phyloP scores from a whole-genome alignment of 2,797 vertebrate species.

The Simalia tracyae region DNA sequence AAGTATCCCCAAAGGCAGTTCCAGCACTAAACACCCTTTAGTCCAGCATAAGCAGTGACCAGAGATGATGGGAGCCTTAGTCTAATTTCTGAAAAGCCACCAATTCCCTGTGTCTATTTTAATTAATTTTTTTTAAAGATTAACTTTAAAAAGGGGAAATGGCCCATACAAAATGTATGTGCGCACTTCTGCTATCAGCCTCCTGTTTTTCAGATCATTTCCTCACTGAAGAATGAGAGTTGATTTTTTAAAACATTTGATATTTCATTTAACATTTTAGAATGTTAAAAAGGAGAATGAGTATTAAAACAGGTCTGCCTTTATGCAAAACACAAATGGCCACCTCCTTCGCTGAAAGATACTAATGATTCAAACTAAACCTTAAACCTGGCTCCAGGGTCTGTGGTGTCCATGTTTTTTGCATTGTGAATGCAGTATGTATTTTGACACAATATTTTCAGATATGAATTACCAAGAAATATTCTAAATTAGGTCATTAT shows the following conservation, averaged over 20 bases:
- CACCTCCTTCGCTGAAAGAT: neutral
- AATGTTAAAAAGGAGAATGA: neutral
- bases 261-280: neutral
- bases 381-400: neutral
- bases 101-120: neutral
- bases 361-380: neutral
- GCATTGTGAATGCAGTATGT: neutral
- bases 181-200: neutral
- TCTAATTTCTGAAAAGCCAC: neutral
- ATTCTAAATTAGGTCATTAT: neutral
- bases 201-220: neutral
- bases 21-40: neutral
- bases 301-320: neutral
- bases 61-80: neutral
- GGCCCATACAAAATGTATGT: neutral
- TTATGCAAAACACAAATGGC: neutral
- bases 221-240: neutral
- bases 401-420: neutral
- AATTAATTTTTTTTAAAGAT: neutral
- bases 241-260: neutral
- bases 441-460: neutral
- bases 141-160: neutral
- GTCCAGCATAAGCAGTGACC: neutral
- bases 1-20: neutral
- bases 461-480: neutral